phyloP scores from a whole-genome alignment of 1,140 invertebrate genomes.

The Cylas formicarius region DNA sequence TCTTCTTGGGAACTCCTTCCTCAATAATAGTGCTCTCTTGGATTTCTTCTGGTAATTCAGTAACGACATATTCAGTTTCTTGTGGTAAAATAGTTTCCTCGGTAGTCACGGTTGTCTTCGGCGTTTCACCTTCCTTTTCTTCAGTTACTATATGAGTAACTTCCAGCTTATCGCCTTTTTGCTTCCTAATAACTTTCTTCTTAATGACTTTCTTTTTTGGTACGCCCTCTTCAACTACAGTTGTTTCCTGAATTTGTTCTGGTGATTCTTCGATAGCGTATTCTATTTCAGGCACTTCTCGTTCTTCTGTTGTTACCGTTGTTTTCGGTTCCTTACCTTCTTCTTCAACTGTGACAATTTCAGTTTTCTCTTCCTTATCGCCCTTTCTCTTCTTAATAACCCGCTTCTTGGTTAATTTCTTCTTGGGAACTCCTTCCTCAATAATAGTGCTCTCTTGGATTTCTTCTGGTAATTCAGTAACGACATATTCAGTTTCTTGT shows the following conservation, averaged over 20 bases:
- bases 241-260: conserved; percentile 23
- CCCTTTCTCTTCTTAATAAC: conserved; percentile 33
- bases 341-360: conserved; percentile 39
- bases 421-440: conserved; percentile 23
- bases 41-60: conserved; percentile 40
- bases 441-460: conserved; percentile 22
- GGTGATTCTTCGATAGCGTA: conserved; percentile 10
- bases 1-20: conserved; percentile 19
- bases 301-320: conserved; percentile 24
- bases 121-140: conserved; percentile 30
- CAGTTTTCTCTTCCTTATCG: conserved; percentile 36
- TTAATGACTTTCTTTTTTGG: conserved; percentile 32
- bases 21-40: conserved; percentile 26
- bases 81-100: conserved; percentile 20
- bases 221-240: not conserved
- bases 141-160: conserved; percentile 29
- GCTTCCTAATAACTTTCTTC: conserved; percentile 33
- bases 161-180: conserved; percentile 31
- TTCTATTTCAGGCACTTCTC: conserved; percentile 19
- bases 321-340: conserved; percentile 31
- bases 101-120: conserved; percentile 29
- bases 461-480: conserved; percentile 37
- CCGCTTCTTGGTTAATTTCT: conserved; percentile 29
- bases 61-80: conserved; percentile 4
- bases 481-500: conserved; percentile 30